Evolutionary conservation across 2,888 invertebrate genomes (phyloP).

Genomic region (Apocheima hispidaria): DNA sequence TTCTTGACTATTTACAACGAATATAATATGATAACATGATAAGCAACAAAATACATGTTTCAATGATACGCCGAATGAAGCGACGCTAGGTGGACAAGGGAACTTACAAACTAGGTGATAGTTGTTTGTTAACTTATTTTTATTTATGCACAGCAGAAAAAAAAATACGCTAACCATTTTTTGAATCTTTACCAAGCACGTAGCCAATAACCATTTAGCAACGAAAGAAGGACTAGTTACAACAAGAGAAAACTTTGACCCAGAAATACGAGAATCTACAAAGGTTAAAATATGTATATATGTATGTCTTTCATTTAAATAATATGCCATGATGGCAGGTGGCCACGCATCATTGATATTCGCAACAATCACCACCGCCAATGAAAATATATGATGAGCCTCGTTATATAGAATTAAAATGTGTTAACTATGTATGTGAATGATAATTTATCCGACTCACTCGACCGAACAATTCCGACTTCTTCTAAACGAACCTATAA

Average conservation of each 20-base stretch:
- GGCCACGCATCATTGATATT: constrained; percentile 21
- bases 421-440: constrained; percentile 56
- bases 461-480: constrained; percentile 46
- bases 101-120: too few relatives aligned
- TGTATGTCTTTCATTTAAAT: neutral
- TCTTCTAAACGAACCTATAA: constrained; percentile 57
- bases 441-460: constrained; percentile 55
- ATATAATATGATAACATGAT: too few relatives aligned
- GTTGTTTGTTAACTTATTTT: too few relatives aligned
- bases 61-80: too few relatives aligned
- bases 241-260: neutral
- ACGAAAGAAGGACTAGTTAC: too few relatives aligned
- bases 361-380: constrained; percentile 10
- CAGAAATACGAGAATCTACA: neutral
- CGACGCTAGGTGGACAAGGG: too few relatives aligned
- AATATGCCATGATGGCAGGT: constrained; percentile 22
- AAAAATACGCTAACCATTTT: too few relatives aligned
- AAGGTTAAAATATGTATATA: neutral
- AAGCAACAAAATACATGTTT: too few relatives aligned
- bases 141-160: too few relatives aligned
- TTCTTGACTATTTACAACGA: too few relatives aligned
- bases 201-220: too few relatives aligned
- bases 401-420: constrained; percentile 52
- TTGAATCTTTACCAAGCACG: too few relatives aligned
- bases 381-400: constrained; percentile 31